Percentiles rank a stretch among this genome's conserved stretches.
These are phyloP conservation scores for Crematogaster levior DNA, from an alignment of 2,888 invertebrate genomes.

Conservation along the genomic window DNA sequence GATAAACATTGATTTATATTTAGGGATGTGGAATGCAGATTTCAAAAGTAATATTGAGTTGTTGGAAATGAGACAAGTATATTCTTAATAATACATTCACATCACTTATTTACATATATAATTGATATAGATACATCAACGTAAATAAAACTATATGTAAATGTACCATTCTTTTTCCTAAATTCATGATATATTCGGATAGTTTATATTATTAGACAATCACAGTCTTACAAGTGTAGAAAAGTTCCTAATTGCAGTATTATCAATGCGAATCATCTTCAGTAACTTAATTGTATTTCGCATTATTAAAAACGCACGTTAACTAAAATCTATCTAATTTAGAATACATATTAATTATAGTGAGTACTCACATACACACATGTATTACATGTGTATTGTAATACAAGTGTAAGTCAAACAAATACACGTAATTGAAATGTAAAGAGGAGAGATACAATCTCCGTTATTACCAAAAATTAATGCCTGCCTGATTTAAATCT, in stretches of 20 bases:
- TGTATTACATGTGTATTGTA: conserved; percentile 28
- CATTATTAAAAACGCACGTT: conserved; percentile 54
- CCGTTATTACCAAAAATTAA: conserved; percentile 52
- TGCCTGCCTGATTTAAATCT: conserved; percentile 41
- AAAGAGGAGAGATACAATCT: conserved; percentile 20
- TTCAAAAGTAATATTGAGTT: conserved; percentile 61
- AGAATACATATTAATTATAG: conserved; percentile 60
- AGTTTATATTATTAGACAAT: conserved; percentile 66
- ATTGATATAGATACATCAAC: conserved; percentile 65
- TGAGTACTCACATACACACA: conserved; percentile 47
- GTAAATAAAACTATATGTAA: conserved; percentile 66
- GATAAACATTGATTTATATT: neutral
- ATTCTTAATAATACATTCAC: conserved; percentile 73
- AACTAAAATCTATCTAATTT: conserved; percentile 63
- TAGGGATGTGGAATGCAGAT: conserved; percentile 29
- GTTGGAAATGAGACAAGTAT: conserved; percentile 72
- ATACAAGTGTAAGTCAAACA: conserved; percentile 51
- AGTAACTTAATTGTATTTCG: conserved; percentile 53
- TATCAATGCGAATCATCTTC: conserved; percentile 47
- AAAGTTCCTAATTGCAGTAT: conserved; percentile 62
- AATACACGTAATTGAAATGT: conserved; percentile 48
- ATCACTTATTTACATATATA: conserved; percentile 70
- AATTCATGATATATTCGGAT: conserved; percentile 61
- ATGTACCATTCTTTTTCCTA: conserved; percentile 59
- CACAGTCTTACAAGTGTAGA: conserved; percentile 72